Evolutionary conservation across 2,888 invertebrate genomes (phyloP).

Genomic region (Nemotelus nigrinus): DNA sequence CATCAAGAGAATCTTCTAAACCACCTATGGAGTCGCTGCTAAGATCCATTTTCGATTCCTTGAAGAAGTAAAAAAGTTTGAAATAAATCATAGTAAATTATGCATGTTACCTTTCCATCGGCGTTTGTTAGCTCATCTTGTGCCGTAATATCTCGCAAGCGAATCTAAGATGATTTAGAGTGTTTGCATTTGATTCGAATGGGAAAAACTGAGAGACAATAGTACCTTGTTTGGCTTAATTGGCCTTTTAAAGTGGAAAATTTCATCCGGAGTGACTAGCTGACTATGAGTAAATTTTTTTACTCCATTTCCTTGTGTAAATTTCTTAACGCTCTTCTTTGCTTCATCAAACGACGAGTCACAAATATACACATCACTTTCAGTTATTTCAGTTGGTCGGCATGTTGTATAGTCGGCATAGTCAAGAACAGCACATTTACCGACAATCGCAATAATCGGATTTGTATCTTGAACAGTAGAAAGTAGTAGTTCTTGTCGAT

Average conservation of each 20-base stretch:
- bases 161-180: neutral
- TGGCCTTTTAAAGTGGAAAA: constrained; percentile 80
- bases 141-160: constrained; percentile 14
- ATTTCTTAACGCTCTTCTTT: constrained; percentile 76
- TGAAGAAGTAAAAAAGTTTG: neutral
- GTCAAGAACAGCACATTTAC: constrained; percentile 90
- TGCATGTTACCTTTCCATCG: constrained; percentile 19
- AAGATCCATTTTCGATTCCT: constrained; percentile 56
- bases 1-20: constrained; percentile 83
- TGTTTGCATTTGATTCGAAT: no score
- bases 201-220: no score
- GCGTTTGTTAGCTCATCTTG: neutral
- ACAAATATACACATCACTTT: constrained; percentile 92
- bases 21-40: constrained; percentile 62
- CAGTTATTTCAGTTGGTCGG: constrained; percentile 92
- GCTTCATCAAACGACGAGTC: constrained; percentile 92
- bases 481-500: constrained; percentile 91
- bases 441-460: constrained; percentile 89
- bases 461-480: constrained; percentile 89
- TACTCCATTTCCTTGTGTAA: constrained; percentile 74
- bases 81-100: neutral
- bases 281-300: constrained; percentile 84
- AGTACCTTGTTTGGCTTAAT: constrained; percentile 67
- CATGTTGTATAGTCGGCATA: constrained; percentile 89
- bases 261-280: constrained; percentile 92